Percentiles rank a stretch among this genome's conserved stretches.
Conservation (phyloP, 1,140 invertebrate genomes). For the Drosophila tristis region DNA sequence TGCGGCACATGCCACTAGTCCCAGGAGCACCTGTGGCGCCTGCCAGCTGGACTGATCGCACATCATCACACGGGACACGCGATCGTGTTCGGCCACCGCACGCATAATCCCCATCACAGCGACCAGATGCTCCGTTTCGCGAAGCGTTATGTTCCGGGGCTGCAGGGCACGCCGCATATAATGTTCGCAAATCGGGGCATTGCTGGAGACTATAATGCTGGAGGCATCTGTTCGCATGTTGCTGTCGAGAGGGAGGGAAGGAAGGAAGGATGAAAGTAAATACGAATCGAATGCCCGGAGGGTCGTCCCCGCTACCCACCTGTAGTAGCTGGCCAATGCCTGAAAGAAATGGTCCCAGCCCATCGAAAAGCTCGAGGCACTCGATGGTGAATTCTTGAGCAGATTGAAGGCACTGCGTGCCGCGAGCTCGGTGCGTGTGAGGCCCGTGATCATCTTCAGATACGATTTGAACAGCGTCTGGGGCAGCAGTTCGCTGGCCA, state of each 20-base stretch:
- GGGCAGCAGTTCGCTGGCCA: slow-evolving; percentile 94
- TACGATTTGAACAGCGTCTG: slow-evolving; percentile 94
- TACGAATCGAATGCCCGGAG: too few species aligned
- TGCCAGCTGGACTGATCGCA: slow-evolving; percentile 95
- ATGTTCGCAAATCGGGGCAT: slow-evolving; percentile 74
- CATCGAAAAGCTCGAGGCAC: slow-evolving; percentile 86
- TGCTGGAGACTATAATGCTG: slow-evolving; percentile 73
- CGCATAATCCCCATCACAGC: slow-evolving; percentile 91
- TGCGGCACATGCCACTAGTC: slow-evolving; percentile 93
- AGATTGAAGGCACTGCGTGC: slow-evolving; percentile 94
- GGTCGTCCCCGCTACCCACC: slow-evolving; percentile 57
- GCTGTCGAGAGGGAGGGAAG: slow-evolving; percentile 20
- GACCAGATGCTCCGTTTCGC: slow-evolving; percentile 94
- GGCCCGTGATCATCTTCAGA: slow-evolving; percentile 92
- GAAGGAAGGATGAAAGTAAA: too few species aligned
- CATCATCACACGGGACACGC: slow-evolving; percentile 90
- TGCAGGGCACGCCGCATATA: too few species aligned
- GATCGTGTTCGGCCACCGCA: slow-evolving; percentile 91
- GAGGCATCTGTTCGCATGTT: slow-evolving; percentile 88
- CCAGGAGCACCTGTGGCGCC: slow-evolving; percentile 91
- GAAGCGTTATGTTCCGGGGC: slow-evolving; percentile 89
- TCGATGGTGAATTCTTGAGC: slow-evolving; percentile 88
- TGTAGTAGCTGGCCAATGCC: slow-evolving; percentile 91
- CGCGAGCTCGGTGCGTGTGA: slow-evolving; percentile 90
- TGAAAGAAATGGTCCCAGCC: slow-evolving; percentile 96